A percentile compares a stretch with the other conserved stretches of the same genome.
Conservation (phyloP, 2,113 vertebrate species). For the Trematomus loennbergii region DNA sequence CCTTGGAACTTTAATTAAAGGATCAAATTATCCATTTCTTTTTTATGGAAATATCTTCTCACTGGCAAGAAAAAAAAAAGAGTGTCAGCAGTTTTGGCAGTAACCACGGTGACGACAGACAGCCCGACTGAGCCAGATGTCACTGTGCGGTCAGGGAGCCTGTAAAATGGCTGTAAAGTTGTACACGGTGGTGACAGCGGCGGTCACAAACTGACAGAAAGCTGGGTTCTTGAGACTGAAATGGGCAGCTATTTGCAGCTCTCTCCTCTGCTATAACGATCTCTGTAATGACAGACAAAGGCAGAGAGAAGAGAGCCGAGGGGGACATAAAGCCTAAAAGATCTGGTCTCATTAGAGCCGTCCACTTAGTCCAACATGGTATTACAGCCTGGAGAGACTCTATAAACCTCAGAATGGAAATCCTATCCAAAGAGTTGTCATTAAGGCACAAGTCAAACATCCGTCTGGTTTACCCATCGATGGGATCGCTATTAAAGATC, state of each 20-base stretch:
- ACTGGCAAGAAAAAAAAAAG: constrained; percentile 1
- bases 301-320: constrained; percentile 7
- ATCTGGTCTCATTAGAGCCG: constrained; percentile 12
- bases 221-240: background rate
- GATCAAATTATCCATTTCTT: background rate
- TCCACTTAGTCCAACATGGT: background rate
- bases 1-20: background rate
- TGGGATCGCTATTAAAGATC: background rate
- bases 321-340: constrained; percentile 8
- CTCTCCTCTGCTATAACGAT: constrained; percentile 23
- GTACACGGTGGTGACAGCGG: constrained; percentile 18
- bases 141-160: constrained; percentile 32
- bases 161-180: constrained; percentile 49
- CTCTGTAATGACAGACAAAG: constrained; percentile 6
- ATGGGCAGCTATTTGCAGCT: constrained; percentile 16
- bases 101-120: constrained; percentile 25
- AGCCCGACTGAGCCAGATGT: constrained; percentile 26
- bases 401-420: background rate
- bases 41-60: background rate
- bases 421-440: background rate
- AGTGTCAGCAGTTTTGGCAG: constrained; percentile 11
- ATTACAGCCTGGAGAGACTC: background rate
- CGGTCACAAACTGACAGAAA: constrained; percentile 31
- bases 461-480: background rate
- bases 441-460: background rate